Evolutionary conservation across 1,140 invertebrate genomes (phyloP).

Genomic region (Formica exsecta): DNA sequence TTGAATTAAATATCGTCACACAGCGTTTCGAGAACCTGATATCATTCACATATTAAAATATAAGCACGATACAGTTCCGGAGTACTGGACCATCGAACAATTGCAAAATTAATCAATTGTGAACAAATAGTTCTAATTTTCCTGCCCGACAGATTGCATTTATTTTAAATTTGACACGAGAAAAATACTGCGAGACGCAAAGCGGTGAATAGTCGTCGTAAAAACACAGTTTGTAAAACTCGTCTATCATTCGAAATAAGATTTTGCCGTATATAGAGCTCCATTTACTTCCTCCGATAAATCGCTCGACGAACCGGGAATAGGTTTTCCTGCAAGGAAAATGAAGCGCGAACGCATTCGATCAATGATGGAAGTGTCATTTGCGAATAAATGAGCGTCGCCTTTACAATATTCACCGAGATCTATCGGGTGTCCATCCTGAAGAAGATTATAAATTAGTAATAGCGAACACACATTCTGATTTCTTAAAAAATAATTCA

Average conservation of each 20-base stretch:
- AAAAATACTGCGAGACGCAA: slow-evolving; percentile 14
- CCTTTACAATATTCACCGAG: slow-evolving; percentile 10
- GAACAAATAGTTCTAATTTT: not conserved
- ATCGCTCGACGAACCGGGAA: slow-evolving; percentile 41
- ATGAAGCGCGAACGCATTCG: slow-evolving; percentile 20
- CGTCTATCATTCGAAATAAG: slow-evolving; percentile 22
- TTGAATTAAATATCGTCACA: not conserved
- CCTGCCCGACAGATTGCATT: not conserved
- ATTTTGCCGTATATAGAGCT: not conserved
- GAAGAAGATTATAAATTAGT: not conserved
- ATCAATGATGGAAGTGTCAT: slow-evolving; percentile 11
- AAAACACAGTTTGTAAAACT: not conserved
- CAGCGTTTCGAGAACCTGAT: not conserved
- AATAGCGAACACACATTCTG: not conserved
- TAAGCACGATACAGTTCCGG: not conserved
- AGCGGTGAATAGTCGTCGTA: not conserved
- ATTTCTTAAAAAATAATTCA: not conserved
- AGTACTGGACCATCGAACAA: not conserved
- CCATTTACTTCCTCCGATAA: slow-evolving; percentile 62
- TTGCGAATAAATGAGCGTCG: slow-evolving; percentile 39
- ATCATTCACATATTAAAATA: not conserved
- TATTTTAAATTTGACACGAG: not conserved
- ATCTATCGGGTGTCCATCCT: not conserved
- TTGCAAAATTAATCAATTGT: not conserved
- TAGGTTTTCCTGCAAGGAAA: slow-evolving; percentile 34